Evolutionary conservation across 2,797 vertebrate species (phyloP), one percentile per base, ranked within the genome.

Genomic region (Arnoldichthys spilopterus): DNA sequence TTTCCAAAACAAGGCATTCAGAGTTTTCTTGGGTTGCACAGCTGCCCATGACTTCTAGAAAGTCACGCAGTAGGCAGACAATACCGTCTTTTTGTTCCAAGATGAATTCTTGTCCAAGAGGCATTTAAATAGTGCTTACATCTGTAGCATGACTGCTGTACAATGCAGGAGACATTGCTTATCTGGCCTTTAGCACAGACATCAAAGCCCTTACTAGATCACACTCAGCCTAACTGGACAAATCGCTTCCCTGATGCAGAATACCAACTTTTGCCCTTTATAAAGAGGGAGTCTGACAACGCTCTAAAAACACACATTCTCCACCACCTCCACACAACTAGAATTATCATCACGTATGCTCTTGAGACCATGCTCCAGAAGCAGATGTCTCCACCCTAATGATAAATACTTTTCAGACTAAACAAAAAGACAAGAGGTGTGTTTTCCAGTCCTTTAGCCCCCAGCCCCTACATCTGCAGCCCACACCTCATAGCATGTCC

Each of bases 401-500:
- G 82, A 81, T 74, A 84, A 84, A 83, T 70, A 78, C 59, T 61
- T 24, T 72, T 71, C 78, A 84, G 74, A 73, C 76, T 81, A 84
- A 79, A 83, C 66, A 79, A 62, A 34, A 79, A 67, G 72, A 64
- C 64, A 87, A 84, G 70, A 73, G 84, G 45, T 83, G 85, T 82
- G 86, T 85, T 87, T 90, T 80, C 47, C 77, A 80, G 88, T 67
- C 75, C 56, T 78, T 77, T 62, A 76, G 74, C 77, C 61, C 83
- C 86, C 79, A 87, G 80, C 80, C 30, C 84, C 75, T 64, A 77
- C 70, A 72, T 86, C 79, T 90, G 89, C 90, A 93, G 90, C 86
- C 86, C 80, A 88, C 80, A 87, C 87, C 85, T 90, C 83, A 87
- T 82, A 82, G 74, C 84, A 86, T 82, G 85, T 91, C 90, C 91